phyloP scores from a whole-genome alignment of 2,797 vertebrate genomes.

The Pteronotus mesoamericanus region DNA sequence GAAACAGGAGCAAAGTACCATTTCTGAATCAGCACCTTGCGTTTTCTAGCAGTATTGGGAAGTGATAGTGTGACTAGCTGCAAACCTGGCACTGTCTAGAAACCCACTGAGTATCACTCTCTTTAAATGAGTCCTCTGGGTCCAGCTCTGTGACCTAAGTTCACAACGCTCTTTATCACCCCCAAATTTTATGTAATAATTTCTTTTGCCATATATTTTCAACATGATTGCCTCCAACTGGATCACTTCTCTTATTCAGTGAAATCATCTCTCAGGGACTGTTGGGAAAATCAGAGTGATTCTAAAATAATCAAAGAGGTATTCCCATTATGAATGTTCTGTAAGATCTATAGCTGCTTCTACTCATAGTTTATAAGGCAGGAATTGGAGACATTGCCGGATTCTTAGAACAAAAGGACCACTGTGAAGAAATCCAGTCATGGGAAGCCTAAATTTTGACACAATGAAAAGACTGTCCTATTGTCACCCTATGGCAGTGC shows the following conservation, averaged over 20 bases:
- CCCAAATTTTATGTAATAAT: background rate
- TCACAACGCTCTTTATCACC: background rate
- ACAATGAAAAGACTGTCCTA: background rate
- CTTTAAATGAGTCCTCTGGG: background rate
- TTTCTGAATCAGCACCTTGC: background rate
- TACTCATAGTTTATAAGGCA: background rate
- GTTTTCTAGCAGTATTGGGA: slow-evolving; percentile 8
- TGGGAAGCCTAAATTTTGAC: background rate
- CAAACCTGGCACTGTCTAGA: background rate
- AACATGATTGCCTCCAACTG: background rate
- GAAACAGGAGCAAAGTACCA: background rate
- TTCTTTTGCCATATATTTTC: background rate
- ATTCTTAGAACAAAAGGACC: background rate
- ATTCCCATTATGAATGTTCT: background rate
- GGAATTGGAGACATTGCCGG: background rate
- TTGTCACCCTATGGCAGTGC: background rate
- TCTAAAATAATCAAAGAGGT: slow-evolving; percentile 38
- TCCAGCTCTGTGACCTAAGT: background rate
- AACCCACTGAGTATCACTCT: background rate
- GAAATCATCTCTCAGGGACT: background rate
- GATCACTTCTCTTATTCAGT: background rate
- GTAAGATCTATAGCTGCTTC: background rate
- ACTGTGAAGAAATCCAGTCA: background rate
- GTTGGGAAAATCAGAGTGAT: slow-evolving; percentile 5
- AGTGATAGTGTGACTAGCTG: background rate